Base-by-base conservation (phyloP, 2,888 invertebrate genomes). In the Pterostichus madidus region DNA sequence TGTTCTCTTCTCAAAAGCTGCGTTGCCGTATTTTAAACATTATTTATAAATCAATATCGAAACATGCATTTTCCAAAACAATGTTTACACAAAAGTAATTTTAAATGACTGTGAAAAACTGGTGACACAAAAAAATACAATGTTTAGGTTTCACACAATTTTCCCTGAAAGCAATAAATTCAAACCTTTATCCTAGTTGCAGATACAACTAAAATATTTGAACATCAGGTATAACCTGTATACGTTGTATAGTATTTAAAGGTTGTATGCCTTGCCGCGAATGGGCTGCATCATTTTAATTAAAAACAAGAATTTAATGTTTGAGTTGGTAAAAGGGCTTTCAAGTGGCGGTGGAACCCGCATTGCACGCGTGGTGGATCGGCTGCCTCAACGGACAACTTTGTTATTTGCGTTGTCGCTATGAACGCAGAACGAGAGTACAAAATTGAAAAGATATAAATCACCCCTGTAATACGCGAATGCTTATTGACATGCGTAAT, bases 221-320 rank as follows among this genome's bases (percentile, higher is more conserved):
- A 64, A 49, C 49, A 49, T 49, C 39, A 49, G 24, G 24, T 24
- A 24, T n/a, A n/a, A 13, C 35, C 31, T 31, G 59, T 59, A n/a
- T 7, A 35, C 13, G 6, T 64, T 64, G 35, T 35, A 61, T 31
- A 32, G 32, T 64, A 24, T 59, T 3, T 64, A 35, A 32, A 61
- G 61, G 32, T 6, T 35, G 32, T 35, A 2, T 24, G 61, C 32
- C 35, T 61, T 49, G 10, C 49, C 10, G 35, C 3, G 6, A 6
- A n/a, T 35, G n/a, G 35, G 35, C 64, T 39, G 64, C 64, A 64
- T 64, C 49, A 56, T 56, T 56, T 71, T 71, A 71, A 71, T 71
- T 71, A 71, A 71, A 71, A 71, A 71, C 68, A 71, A 71, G 44
- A 46, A 71, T 71, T 44, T 44, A 46, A 17, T 46, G 44, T 71